A percentile compares a stretch with the other conserved stretches of the same genome.
phyloP scores from a whole-genome alignment of 2,113 vertebrate species.

The Ardeotis arabs region DNA sequence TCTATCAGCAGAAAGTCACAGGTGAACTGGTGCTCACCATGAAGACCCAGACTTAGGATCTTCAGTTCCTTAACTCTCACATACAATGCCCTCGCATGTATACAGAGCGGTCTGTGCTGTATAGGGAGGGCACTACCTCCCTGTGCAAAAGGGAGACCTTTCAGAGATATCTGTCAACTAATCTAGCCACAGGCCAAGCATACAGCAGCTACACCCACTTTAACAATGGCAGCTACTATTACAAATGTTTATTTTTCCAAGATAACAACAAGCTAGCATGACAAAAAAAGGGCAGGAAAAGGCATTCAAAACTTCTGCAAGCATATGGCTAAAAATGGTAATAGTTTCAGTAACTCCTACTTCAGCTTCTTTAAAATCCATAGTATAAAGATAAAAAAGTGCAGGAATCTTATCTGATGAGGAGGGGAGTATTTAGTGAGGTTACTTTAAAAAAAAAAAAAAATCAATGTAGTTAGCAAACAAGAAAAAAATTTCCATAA shows the following conservation, averaged over 20 bases:
- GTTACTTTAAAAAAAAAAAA: neutral
- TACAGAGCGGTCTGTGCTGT: neutral
- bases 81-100: fast-evolving
- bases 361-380: neutral
- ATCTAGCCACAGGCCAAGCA: neutral
- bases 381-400: neutral
- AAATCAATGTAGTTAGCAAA: neutral
- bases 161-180: neutral
- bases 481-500: neutral
- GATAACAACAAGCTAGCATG: neutral
- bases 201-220: constrained; percentile 3
- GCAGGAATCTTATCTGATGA: neutral
- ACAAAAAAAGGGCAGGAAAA: constrained; percentile 7
- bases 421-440: neutral
- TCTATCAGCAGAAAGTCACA: neutral
- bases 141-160: neutral
- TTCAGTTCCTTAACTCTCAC: neutral
- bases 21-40: neutral
- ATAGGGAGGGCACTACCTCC: neutral
- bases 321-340: neutral
- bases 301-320: neutral
- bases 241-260: neutral
- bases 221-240: neutral
- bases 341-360: neutral
- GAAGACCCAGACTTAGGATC: neutral